Percentiles rank a stretch among this genome's conserved stretches.
These are phyloP conservation scores for Thunnus maccoyii DNA, from an alignment of 2,113 vertebrate species.

Conservation along the genomic window DNA sequence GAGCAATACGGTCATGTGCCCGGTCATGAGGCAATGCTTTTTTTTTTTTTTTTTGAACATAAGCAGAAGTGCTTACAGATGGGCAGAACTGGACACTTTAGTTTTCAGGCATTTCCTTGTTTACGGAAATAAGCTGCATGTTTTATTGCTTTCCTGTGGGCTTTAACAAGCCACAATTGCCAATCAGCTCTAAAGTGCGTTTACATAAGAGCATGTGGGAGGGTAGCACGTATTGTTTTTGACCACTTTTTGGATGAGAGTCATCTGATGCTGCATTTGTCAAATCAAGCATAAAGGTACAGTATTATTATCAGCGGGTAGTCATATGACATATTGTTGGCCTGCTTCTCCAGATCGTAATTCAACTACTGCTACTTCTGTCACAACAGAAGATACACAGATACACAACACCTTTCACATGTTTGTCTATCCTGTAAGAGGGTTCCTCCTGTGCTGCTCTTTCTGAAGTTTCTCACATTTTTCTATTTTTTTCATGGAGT, in stretches of 20 bases:
- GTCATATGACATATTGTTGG: neutral
- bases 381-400: no score
- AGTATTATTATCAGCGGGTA: neutral
- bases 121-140: conserved; percentile 18
- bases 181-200: conserved; percentile 11
- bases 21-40: neutral
- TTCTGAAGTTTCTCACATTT: neutral
- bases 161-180: conserved; percentile 19
- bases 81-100: no score
- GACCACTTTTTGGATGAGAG: neutral
- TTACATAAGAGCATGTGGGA: neutral
- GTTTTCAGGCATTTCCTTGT: conserved; percentile 50
- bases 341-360: neutral
- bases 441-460: neutral
- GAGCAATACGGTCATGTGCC: neutral
- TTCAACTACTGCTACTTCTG: no score
- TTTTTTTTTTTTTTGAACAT: neutral
- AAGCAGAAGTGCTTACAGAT: neutral
- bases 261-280: neutral
- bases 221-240: conserved; percentile 13
- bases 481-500: neutral
- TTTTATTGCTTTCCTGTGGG: conserved; percentile 59
- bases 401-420: no score
- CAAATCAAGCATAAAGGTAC: no score
- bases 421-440: no score